phyloP scores from a whole-genome alignment of 1,140 invertebrate species.

The Bombus confusus region DNA sequence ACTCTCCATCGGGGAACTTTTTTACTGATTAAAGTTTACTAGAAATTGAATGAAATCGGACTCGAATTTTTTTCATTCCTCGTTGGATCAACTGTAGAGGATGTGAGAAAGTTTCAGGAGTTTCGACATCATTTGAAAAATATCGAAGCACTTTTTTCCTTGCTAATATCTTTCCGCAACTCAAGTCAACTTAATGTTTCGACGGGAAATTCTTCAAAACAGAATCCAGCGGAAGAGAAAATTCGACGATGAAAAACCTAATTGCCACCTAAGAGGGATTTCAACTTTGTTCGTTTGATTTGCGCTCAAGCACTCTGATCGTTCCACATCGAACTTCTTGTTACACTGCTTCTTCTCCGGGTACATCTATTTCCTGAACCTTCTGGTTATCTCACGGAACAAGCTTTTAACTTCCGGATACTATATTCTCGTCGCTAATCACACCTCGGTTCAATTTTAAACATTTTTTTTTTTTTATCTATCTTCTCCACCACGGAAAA shows the following conservation, averaged over 20 bases:
- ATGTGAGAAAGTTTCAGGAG: too few species aligned
- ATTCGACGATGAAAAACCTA: not conserved
- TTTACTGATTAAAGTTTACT: not conserved
- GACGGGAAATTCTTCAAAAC: not conserved
- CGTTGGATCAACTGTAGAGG: too few species aligned
- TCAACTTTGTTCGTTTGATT: not conserved
- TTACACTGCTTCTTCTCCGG: not conserved
- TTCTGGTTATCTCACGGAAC: not conserved
- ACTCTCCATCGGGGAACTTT: not conserved
- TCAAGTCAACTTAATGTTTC: too few species aligned
- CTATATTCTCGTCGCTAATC: not conserved
- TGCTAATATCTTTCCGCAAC: too few species aligned
- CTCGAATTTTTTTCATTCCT: not conserved
- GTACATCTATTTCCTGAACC: not conserved
- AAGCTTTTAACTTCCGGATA: not conserved
- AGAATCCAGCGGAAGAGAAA: not conserved
- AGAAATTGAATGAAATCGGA: not conserved
- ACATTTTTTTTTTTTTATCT: not conserved
- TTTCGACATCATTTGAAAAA: too few species aligned
- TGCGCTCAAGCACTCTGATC: not conserved
- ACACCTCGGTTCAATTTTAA: not conserved
- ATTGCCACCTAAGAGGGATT: not conserved
- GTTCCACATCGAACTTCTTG: not conserved
- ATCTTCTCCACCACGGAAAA: not conserved
- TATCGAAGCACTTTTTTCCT: too few species aligned